Evolutionary conservation across 2,797 vertebrate genomes (phyloP).

Genomic region (Spondyliosoma cantharus): DNA sequence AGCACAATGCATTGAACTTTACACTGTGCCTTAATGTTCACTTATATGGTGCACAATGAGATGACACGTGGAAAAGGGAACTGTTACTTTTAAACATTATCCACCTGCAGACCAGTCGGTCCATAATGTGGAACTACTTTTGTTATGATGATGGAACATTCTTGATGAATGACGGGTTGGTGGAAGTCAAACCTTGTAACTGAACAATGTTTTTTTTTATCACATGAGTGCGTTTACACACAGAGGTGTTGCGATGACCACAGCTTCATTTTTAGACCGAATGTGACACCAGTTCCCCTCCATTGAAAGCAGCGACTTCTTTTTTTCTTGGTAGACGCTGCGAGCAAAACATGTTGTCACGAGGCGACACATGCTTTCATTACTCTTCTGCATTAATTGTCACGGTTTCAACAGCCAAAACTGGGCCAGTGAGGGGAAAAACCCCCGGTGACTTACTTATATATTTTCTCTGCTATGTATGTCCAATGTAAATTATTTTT

Average conservation of each 20-base stretch:
- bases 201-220: conserved; percentile 37
- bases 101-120: conserved; percentile 40
- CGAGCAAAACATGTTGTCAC: conserved; percentile 50
- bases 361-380: conserved; percentile 12
- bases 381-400: conserved; percentile 7
- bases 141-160: conserved; percentile 9
- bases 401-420: not conserved
- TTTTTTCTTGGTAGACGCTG: conserved; percentile 49
- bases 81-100: conserved; percentile 19
- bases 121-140: conserved; percentile 60
- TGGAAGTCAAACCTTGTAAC: conserved; percentile 57
- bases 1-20: not conserved
- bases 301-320: conserved; percentile 68
- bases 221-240: conserved; percentile 38
- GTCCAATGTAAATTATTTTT: not conserved
- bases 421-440: not conserved
- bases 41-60: not conserved
- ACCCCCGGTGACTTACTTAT: not conserved
- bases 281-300: conserved; percentile 64
- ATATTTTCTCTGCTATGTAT: not conserved
- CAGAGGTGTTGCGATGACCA: not conserved
- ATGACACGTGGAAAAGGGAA: conserved; percentile 39
- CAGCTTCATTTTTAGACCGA: conserved; percentile 58
- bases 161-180: conserved; percentile 10
- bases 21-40: not conserved